phyloP scores from a whole-genome alignment of 1,140 invertebrate genomes.

The Apis cerana region DNA sequence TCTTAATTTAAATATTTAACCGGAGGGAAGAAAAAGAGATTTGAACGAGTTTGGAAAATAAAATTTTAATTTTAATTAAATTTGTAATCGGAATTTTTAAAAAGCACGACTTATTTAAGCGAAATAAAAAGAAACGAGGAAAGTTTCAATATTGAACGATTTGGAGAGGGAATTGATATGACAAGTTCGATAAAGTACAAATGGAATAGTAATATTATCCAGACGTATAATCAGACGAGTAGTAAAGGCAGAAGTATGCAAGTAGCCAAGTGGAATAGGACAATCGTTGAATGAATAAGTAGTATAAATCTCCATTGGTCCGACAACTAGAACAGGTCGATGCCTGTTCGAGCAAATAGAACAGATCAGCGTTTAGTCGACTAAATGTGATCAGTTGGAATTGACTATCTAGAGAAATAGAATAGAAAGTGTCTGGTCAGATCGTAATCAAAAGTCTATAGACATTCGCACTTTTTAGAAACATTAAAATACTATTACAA shows the following conservation, averaged over 20 bases:
- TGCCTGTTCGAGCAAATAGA: neutral
- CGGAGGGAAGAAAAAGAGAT: no score
- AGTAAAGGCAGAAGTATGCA: neutral
- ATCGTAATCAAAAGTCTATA: neutral
- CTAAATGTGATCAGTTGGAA: neutral
- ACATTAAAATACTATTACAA: neutral
- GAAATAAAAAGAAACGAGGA: neutral
- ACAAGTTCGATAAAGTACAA: no score
- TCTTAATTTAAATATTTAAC: neutral
- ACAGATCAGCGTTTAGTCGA: neutral
- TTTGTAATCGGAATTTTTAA: no score
- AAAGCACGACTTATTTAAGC: no score
- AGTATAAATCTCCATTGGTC: neutral
- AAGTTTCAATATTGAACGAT: slow-evolving; percentile 5
- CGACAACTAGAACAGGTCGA: neutral
- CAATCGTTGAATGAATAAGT: neutral
- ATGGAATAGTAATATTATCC: no score
- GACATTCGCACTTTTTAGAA: no score
- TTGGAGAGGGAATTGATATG: neutral
- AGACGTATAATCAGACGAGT: no score
- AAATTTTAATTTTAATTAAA: neutral
- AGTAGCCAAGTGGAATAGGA: neutral
- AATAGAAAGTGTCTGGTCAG: neutral
- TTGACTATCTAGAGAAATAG: no score
- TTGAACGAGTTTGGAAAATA: neutral